phyloP scores from a whole-genome alignment of 2,113 vertebrate species.

The Lasiurus cinereus region DNA sequence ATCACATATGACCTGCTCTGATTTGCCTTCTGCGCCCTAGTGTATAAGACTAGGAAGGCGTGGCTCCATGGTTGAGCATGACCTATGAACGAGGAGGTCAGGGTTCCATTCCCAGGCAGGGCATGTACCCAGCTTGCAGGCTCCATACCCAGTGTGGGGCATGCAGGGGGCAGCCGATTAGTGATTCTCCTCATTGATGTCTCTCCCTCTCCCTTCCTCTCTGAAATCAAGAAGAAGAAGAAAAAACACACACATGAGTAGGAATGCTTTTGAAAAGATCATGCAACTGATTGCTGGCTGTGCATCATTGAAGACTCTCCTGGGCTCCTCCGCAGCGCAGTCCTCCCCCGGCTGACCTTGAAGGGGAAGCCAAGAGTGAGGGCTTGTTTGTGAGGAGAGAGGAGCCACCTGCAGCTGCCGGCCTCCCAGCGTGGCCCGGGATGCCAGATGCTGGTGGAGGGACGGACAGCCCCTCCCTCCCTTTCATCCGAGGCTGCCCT shows the following conservation, averaged over 20 bases:
- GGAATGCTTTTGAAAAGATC: constrained; percentile 48
- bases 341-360: constrained; percentile 42
- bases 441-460: constrained; percentile 27
- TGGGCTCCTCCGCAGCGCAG: constrained; percentile 11
- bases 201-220: too few relatives aligned
- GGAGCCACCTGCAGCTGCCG: constrained; percentile 64
- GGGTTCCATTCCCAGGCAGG: too few relatives aligned
- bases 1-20: neutral
- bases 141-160: too few relatives aligned
- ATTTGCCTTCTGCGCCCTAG: neutral
- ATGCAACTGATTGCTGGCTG: constrained; percentile 61
- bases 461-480: neutral
- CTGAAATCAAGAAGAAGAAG: too few relatives aligned
- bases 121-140: too few relatives aligned
- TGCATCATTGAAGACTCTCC: constrained; percentile 63
- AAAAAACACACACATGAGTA: neutral
- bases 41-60: neutral
- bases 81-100: too few relatives aligned
- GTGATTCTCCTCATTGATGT: too few relatives aligned
- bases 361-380: constrained; percentile 55
- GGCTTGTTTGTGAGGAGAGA: constrained; percentile 49
- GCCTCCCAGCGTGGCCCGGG: neutral
- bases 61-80: too few relatives aligned
- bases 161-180: too few relatives aligned
- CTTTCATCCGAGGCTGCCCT: constrained; percentile 55